Evolutionary conservation across 2,888 invertebrate species (phyloP), one percentile per base, ranked within the genome.

Genomic region (Julus scanicus): DNA sequence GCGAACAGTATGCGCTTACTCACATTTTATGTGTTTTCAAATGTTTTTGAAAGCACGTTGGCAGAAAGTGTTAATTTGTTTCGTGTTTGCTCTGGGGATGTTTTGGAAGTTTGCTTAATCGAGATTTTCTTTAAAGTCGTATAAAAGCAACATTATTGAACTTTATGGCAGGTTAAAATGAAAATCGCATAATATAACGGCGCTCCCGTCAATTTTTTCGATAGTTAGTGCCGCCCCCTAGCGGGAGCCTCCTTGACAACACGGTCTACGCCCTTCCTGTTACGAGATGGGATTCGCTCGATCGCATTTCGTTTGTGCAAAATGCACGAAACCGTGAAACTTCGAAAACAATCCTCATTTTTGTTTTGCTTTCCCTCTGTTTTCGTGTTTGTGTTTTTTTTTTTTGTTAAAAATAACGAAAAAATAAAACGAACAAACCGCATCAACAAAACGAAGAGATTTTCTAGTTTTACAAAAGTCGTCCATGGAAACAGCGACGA

Each of bases 241-340:
- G 63, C 63, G 6, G 17, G 53, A 11, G 11, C 53, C 53, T 53
- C 53, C 53, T 8, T 53, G 53, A 53, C 53, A 53, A 53, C 53
- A 2, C 53, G 2, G 3, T 63, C n/a, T 13, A n/a, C 63, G 63
- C 63, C n/a, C 71, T 71, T 71, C 29, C 71, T 20, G 71, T 29
- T 29, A 29, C 71, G n/a, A 29, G 71, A 71, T 29, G 20, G 11
- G 71, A 1, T 71, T n/a, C 29, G 71, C 71, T 71, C 71, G 29
- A 20, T 9, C 5, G 71, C 5, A 71, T 71, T 53, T 71, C 71
- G 71, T 71, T 71, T n/a, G 63, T 6, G 63, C 71, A 29, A 71
- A 71, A 71, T 71, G 71, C 71, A 71, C 20, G 71, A 71, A 29
- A 71, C n/a, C 71, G 71, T 71, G 71, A 71, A 71, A 71, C 71